Evolutionary conservation across 30 jellyfish, hydroid and myxozoan genomes (phyloP).

Genomic region (Cassiopea xamachana): DNA sequence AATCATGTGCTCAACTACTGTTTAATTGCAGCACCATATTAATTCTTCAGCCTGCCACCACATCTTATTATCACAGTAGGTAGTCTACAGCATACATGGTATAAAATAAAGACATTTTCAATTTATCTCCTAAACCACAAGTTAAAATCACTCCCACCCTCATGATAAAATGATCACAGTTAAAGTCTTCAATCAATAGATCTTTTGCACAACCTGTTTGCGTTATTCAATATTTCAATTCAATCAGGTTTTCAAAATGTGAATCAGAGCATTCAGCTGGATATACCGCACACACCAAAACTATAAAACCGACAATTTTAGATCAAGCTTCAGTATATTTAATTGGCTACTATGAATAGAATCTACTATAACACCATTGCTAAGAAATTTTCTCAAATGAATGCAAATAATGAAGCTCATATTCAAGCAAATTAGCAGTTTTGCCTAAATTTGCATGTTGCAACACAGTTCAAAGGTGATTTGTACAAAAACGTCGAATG

Average conservation of each 20-base stretch:
- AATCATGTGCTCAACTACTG: too few relatives aligned
- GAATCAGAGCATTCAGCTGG: slow-evolving; percentile 12
- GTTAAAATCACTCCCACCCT: too few relatives aligned
- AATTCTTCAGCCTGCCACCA: too few relatives aligned
- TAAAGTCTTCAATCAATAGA: neutral
- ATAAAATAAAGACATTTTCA: neutral
- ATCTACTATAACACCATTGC: neutral
- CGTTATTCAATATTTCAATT: slow-evolving; percentile 4
- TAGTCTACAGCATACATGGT: too few relatives aligned
- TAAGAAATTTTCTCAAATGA: neutral
- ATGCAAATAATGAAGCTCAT: neutral
- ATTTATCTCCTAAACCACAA: neutral
- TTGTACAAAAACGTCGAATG: too few relatives aligned
- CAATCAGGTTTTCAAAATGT: slow-evolving; percentile 1
- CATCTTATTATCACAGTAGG: too few relatives aligned
- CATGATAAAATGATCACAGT: neutral
- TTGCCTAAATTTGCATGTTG: too few relatives aligned
- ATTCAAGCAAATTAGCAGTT: too few relatives aligned
- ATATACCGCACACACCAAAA: slow-evolving; percentile 15
- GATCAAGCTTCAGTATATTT: slow-evolving; percentile 12
- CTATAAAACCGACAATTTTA: slow-evolving; percentile 23
- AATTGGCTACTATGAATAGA: neutral
- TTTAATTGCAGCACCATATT: too few relatives aligned
- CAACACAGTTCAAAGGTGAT: too few relatives aligned
- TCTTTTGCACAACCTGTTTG: neutral